Evolutionary conservation across 1,140 invertebrate genomes (phyloP).

Genomic region (Apis florea): DNA sequence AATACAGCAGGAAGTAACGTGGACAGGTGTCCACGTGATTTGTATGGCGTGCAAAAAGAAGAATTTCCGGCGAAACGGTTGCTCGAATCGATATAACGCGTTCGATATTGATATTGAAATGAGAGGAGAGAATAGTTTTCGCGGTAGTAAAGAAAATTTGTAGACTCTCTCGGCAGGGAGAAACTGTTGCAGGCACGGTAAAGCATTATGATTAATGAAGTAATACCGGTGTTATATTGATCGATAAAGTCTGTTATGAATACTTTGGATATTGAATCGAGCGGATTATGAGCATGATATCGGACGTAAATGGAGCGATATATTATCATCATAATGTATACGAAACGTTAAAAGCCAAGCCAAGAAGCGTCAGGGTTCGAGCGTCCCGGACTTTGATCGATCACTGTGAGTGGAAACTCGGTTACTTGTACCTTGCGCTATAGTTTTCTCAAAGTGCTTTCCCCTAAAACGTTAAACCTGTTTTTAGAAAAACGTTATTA

Average conservation of each 20-base stretch:
- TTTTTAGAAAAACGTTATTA: background rate
- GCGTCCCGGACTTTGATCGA: conserved; percentile 37
- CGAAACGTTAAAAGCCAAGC: conserved; percentile 49
- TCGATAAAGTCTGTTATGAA: conserved; percentile 1
- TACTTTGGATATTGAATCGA: conserved; percentile 11
- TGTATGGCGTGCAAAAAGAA: conserved; percentile 84
- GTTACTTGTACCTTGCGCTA: conserved; percentile 28
- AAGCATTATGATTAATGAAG: background rate
- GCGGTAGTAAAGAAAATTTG: background rate
- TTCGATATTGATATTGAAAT: conserved; percentile 70
- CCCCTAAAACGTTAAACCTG: background rate
- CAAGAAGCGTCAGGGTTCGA: conserved; percentile 42
- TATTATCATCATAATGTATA: conserved; percentile 34
- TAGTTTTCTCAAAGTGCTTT: background rate
- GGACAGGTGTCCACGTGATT: conserved; percentile 84
- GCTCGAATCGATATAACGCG: conserved; percentile 72
- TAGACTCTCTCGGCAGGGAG: background rate
- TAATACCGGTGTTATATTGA: background rate
- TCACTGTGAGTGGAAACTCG: conserved; percentile 33
- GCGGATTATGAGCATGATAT: background rate
- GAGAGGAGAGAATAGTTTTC: background rate
- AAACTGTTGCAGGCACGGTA: background rate
- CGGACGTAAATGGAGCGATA: conserved; percentile 20
- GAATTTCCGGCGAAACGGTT: conserved; percentile 82
- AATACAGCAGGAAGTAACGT: conserved; percentile 78